Conservation (phyloP, 2,888 invertebrate species). For the Dusona sp. region DNA sequence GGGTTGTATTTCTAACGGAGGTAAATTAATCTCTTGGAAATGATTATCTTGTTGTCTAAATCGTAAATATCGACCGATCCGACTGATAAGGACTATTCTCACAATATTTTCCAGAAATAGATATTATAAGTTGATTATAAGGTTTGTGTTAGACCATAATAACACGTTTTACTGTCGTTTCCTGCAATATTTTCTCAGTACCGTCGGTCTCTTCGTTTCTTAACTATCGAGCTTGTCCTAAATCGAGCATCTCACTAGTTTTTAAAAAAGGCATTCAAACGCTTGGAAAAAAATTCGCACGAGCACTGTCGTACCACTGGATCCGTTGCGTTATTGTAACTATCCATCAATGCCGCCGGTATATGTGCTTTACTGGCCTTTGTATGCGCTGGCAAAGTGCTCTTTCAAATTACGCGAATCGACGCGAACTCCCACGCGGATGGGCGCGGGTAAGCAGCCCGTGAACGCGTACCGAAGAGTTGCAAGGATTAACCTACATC, state of each 20-base stretch:
- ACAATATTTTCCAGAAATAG: background rate
- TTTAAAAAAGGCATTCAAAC: constrained; percentile 26
- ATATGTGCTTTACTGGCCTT: constrained; percentile 51
- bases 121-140: background rate
- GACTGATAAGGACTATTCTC: constrained; percentile 4
- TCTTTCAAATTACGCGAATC: constrained; percentile 67
- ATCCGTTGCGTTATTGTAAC: constrained; percentile 44
- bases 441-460: constrained; percentile 58
- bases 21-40: constrained; percentile 9
- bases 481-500: constrained; percentile 74
- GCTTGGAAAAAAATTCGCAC: constrained; percentile 49
- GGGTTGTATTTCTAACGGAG: constrained; percentile 15
- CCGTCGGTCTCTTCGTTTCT: constrained; percentile 1
- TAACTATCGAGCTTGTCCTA: background rate
- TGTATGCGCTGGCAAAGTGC: constrained; percentile 43
- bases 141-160: background rate
- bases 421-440: constrained; percentile 67
- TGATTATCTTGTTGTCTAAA: constrained; percentile 1
- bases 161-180: background rate
- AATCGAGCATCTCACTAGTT: constrained; percentile 13
- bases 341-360: constrained; percentile 46
- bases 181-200: constrained; percentile 9
- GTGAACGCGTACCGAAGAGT: constrained; percentile 59
- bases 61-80: constrained; percentile 5
- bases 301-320: constrained; percentile 30